These are phyloP conservation scores for Xestia c-nigrum DNA, from an alignment of 2,888 invertebrate genomes.

Conservation along the genomic window DNA sequence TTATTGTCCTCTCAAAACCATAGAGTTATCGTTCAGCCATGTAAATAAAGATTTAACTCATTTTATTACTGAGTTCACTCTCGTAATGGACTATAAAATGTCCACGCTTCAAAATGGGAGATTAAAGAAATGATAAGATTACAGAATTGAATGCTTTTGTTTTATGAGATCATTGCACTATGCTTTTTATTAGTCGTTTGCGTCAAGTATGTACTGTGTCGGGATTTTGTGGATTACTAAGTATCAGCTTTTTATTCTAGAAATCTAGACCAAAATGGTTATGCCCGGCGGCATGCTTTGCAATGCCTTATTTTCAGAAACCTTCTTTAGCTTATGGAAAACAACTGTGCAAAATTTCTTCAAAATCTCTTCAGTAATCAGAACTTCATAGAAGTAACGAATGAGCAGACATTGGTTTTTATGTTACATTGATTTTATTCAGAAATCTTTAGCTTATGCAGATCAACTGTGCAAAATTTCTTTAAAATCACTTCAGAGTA, in stretches of 20 bases:
- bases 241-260: background rate
- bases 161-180: constrained; percentile 19
- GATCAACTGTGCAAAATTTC: no score
- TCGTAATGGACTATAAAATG: constrained; percentile 31
- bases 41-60: constrained; percentile 7
- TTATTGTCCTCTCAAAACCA: constrained; percentile 28
- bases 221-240: background rate
- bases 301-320: no score
- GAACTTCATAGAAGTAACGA: no score
- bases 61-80: constrained; percentile 34
- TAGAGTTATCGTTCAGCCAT: constrained; percentile 27
- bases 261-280: no score
- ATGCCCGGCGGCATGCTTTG: no score
- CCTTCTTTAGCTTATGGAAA: no score
- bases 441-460: no score
- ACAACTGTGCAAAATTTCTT: no score
- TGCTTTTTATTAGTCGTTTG: background rate
- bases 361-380: no score
- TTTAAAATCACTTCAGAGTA: no score
- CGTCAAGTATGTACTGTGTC: background rate
- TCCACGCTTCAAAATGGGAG: constrained; percentile 2
- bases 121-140: constrained; percentile 31
- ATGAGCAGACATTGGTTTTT: no score
- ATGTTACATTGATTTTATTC: no score
- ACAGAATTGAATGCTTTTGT: constrained; percentile 3